Conservation (phyloP, 2,797 vertebrate genomes). For the Pampus argenteus region DNA sequence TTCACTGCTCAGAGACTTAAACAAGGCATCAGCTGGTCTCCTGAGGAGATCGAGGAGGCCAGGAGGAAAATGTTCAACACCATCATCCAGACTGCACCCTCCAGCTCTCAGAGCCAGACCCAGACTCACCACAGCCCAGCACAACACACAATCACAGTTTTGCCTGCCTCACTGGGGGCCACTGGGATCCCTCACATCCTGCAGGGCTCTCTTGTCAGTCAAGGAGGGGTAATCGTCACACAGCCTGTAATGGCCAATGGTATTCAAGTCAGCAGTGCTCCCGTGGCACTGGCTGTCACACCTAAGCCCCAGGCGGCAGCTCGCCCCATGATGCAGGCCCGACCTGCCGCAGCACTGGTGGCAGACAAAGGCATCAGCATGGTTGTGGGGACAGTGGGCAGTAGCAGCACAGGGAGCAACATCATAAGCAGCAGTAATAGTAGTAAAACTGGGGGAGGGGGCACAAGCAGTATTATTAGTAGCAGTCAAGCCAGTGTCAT, state of each 20-base stretch:
- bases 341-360: conserved; percentile 83
- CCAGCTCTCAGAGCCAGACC: conserved; percentile 82
- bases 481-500: conserved; percentile 71
- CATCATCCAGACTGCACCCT: conserved; percentile 93
- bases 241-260: conserved; percentile 95
- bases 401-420: conserved; percentile 80
- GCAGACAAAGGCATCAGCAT: conserved; percentile 86
- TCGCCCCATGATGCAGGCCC: conserved; percentile 87
- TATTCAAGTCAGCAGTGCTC: conserved; percentile 90
- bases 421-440: conserved; percentile 84
- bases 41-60: conserved; percentile 97
- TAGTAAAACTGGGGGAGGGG: conserved; percentile 65
- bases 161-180: conserved; percentile 91
- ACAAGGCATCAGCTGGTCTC: conserved; percentile 99
- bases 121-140: conserved; percentile 82
- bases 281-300: conserved; percentile 90
- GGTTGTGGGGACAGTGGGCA: conserved; percentile 84
- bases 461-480: conserved; percentile 40
- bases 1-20: conserved; percentile 98
- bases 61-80: conserved; percentile 99
- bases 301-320: conserved; percentile 86
- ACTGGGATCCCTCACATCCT: conserved; percentile 94
- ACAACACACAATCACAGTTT: conserved; percentile 92
- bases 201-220: conserved; percentile 93
- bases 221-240: conserved; percentile 92